A percentile compares a stretch with the other conserved stretches of the same genome.
Conservation (phyloP, 2,888 invertebrate species). For the Coleophora flavipennella region DNA sequence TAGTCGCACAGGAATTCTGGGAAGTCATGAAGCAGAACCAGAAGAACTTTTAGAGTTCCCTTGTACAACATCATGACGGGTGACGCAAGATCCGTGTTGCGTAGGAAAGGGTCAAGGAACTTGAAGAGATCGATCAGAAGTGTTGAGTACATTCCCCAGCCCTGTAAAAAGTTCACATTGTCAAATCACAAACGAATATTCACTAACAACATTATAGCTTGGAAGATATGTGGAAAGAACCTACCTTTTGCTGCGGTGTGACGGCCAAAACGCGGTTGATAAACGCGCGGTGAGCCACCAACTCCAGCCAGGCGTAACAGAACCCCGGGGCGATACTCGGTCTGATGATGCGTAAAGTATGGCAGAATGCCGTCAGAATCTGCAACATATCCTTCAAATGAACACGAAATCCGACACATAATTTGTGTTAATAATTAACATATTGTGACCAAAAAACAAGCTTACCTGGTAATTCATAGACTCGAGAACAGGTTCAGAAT, state of each 20-base stretch:
- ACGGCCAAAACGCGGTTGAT: conserved; percentile 93
- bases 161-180: conserved; percentile 49
- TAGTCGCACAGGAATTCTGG: conserved; percentile 99
- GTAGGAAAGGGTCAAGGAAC: conserved; percentile 95
- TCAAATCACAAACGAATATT: too few species aligned
- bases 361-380: conserved; percentile 96
- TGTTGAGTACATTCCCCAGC: conserved; percentile 98
- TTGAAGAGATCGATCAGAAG: conserved; percentile 96
- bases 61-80: conserved; percentile 96
- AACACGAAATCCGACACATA: too few species aligned
- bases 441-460: neutral
- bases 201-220: neutral
- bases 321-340: conserved; percentile 97
- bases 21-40: conserved; percentile 98
- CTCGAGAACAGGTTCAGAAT: conserved; percentile 93
- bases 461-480: conserved; percentile 91
- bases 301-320: conserved; percentile 98
- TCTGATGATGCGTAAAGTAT: conserved; percentile 92
- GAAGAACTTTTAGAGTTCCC: conserved; percentile 93
- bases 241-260: conserved; percentile 89
- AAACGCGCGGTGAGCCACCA: conserved; percentile 97
- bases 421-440: too few species aligned
- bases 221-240: neutral
- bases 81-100: conserved; percentile 96
- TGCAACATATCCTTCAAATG: conserved; percentile 19